Conservation (phyloP, 2,797 vertebrate genomes). For the Psittacula echo region DNA sequence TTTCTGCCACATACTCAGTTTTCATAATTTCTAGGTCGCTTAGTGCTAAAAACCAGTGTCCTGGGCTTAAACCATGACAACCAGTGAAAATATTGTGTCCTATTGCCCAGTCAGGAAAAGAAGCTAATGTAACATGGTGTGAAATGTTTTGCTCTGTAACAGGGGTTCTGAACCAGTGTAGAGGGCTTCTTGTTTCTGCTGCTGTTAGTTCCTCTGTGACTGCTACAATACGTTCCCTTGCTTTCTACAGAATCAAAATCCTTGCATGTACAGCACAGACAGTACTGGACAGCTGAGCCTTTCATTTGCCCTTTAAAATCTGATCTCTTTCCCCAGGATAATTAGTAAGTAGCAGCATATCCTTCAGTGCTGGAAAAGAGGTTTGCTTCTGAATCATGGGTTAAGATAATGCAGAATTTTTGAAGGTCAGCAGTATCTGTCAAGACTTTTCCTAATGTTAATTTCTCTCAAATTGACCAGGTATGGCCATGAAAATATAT, state of each 20-base stretch:
- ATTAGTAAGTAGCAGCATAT: not conserved
- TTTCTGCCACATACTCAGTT: not conserved
- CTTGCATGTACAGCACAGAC: not conserved
- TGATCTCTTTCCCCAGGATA: not conserved
- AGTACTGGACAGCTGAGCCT: not conserved
- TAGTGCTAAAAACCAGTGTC: not conserved
- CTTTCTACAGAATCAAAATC: not conserved
- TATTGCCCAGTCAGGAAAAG: not conserved
- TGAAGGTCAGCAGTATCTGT: not conserved
- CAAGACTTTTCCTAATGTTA: not conserved
- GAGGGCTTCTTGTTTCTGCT: not conserved
- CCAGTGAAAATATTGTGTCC: not conserved
- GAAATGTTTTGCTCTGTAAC: not conserved
- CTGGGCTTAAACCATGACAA: not conserved
- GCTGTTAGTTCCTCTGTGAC: not conserved
- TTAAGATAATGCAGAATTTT: not conserved
- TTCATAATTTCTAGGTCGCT: not conserved
- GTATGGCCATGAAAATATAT: not conserved
- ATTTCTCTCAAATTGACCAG: not conserved
- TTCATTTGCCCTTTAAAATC: constrained; percentile 40
- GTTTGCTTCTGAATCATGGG: not conserved
- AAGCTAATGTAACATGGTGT: not conserved
- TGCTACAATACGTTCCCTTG: not conserved
- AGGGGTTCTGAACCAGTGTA: not conserved
- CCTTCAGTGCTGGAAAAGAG: not conserved